Percentiles rank a stretch among this genome's conserved stretches.
Conservation (phyloP, 2,113 vertebrate genomes). For the Podarcis cretensis region DNA sequence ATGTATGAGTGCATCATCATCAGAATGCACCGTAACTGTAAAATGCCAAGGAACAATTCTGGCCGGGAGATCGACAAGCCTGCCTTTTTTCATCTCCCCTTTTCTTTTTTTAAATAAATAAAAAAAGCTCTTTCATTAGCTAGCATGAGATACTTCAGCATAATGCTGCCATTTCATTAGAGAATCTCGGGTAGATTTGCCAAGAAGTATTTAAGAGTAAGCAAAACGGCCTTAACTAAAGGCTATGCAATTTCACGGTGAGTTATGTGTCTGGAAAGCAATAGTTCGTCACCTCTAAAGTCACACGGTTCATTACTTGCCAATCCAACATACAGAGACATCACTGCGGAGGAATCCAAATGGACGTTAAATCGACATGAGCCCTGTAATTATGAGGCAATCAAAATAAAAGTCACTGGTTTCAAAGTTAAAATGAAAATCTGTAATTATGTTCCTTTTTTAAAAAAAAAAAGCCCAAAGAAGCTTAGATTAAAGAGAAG, state of each 20-base stretch:
- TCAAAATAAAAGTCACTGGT: slow-evolving; percentile 73
- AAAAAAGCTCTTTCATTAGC: slow-evolving; percentile 16
- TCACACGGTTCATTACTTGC: slow-evolving; percentile 71
- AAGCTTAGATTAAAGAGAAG: slow-evolving; percentile 70
- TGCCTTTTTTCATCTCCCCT: background rate
- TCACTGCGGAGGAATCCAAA: slow-evolving; percentile 61
- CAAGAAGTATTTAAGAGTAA: slow-evolving; percentile 57
- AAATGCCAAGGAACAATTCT: slow-evolving; percentile 32
- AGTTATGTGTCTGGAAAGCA: slow-evolving; percentile 69
- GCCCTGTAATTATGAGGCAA: slow-evolving; percentile 71
- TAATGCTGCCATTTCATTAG: slow-evolving; percentile 43
- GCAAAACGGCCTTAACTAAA: slow-evolving; percentile 46
- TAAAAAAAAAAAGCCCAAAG: slow-evolving; percentile 8
- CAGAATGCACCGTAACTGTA: slow-evolving; percentile 18
- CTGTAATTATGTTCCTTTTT: slow-evolving; percentile 71
- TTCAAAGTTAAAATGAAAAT: slow-evolving; percentile 78
- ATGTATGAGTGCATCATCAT: slow-evolving; percentile 15
- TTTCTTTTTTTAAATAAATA: background rate
- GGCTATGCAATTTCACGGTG: slow-evolving; percentile 66
- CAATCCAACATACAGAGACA: slow-evolving; percentile 62
- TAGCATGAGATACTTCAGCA: slow-evolving; percentile 33
- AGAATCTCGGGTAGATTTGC: slow-evolving; percentile 56
- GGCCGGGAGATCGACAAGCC: background rate
- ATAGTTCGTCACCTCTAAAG: slow-evolving; percentile 66
- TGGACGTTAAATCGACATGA: slow-evolving; percentile 59